Percentiles rank a stretch among this genome's conserved stretches.
Conservation (phyloP, 2,888 invertebrate genomes). For the Pemphredon lugubris region DNA sequence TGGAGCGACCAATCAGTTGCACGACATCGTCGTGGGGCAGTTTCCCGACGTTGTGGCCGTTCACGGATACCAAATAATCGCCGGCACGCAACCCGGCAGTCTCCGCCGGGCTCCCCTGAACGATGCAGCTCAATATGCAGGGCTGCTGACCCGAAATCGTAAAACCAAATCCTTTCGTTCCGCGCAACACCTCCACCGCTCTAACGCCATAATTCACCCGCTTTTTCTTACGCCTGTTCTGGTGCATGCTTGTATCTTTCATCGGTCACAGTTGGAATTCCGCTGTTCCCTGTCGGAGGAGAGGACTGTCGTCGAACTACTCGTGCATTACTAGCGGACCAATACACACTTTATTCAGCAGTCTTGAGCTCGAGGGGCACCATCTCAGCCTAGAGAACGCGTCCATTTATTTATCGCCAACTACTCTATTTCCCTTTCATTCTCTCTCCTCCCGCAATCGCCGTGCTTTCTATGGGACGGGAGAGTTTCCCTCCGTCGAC, state of each 20-base stretch:
- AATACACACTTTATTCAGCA: too few species aligned
- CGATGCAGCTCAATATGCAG: slow-evolving; percentile 96
- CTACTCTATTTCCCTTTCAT: background rate
- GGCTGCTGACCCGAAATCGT: slow-evolving; percentile 98
- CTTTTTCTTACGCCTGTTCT: slow-evolving; percentile 86
- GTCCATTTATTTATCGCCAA: background rate
- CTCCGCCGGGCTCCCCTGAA: slow-evolving; percentile 94
- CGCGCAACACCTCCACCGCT: slow-evolving; percentile 92
- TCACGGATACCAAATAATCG: slow-evolving; percentile 95
- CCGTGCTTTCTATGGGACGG: too few species aligned
- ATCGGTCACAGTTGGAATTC: too few species aligned
- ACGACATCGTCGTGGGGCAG: slow-evolving; percentile 97
- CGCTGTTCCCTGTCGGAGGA: slow-evolving; percentile 21
- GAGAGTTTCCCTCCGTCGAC: background rate
- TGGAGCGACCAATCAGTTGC: slow-evolving; percentile 92
- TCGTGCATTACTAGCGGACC: too few species aligned
- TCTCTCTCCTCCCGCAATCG: too few species aligned
- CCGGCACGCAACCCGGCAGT: slow-evolving; percentile 94
- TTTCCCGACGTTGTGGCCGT: slow-evolving; percentile 94
- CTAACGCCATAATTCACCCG: slow-evolving; percentile 89
- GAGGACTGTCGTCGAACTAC: too few species aligned
- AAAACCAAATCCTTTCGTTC: slow-evolving; percentile 96
- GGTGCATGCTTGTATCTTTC: slow-evolving; percentile 82
- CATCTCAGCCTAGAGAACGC: background rate
- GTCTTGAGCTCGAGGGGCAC: too few species aligned